phyloP scores from a whole-genome alignment of 2,797 vertebrate genomes.

The Oreochromis grahami region DNA sequence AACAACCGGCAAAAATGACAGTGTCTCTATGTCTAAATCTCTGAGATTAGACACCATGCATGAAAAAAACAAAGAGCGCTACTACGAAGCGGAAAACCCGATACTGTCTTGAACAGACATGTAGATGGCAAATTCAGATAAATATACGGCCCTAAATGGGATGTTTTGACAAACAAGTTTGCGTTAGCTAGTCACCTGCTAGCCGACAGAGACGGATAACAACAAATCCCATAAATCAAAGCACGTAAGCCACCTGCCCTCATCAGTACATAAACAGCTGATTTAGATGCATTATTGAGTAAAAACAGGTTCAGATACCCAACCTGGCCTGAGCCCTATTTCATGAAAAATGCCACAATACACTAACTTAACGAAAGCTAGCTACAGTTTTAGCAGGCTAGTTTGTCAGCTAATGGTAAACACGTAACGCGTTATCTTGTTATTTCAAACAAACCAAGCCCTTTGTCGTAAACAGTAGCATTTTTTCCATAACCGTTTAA shows the following conservation, averaged over 20 bases:
- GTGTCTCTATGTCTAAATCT: not conserved
- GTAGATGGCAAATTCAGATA: not conserved
- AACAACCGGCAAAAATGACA: slow-evolving; percentile 31
- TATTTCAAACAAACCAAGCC: not conserved
- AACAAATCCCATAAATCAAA: slow-evolving; percentile 10
- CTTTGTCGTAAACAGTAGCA: accelerated
- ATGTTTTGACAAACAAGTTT: slow-evolving; percentile 39
- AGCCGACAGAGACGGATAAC: not conserved
- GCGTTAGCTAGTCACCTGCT: slow-evolving; percentile 26
- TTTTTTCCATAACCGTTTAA: not conserved
- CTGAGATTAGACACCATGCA: not conserved
- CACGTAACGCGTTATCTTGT: not conserved
- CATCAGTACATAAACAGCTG: not conserved
- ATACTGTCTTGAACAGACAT: not conserved
- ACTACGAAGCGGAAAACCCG: not conserved
- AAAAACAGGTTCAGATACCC: not conserved
- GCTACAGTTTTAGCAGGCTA: slow-evolving; percentile 33
- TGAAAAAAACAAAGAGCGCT: not conserved
- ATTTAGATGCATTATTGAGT: too few species aligned
- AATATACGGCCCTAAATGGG: slow-evolving; percentile 5
- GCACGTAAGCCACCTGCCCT: too few species aligned
- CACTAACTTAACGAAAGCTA: slow-evolving; percentile 15
- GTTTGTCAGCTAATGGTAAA: not conserved
- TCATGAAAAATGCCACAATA: not conserved
- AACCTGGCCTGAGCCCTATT: not conserved